Conservation (phyloP, 1,140 invertebrate genomes). For the Aphelinus certus region DNA sequence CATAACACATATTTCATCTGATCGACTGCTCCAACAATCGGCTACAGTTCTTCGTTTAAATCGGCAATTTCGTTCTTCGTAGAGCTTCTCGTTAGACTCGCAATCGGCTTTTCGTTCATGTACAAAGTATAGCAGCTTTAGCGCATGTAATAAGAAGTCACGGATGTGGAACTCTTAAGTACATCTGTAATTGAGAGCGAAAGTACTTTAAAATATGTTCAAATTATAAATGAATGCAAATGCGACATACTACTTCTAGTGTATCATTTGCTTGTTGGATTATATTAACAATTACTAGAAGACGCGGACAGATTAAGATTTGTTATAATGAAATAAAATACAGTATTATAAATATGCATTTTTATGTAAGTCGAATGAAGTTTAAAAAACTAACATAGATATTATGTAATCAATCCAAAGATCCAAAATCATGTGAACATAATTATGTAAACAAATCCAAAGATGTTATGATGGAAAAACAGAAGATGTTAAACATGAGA, state of each 20-base stretch:
- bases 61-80: constrained; percentile 11
- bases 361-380: neutral
- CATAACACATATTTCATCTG: neutral
- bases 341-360: constrained; percentile 10
- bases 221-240: neutral
- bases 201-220: constrained; percentile 33
- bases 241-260: no score
- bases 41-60: neutral
- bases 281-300: neutral
- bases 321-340: constrained; percentile 13
- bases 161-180: constrained; percentile 47
- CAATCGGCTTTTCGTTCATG: constrained; percentile 21
- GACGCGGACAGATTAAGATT: constrained; percentile 2
- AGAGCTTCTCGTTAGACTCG: constrained; percentile 20
- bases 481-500: no score
- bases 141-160: constrained; percentile 28
- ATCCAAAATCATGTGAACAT: no score
- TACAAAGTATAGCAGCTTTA: constrained; percentile 17
- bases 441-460: no score
- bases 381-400: no score
- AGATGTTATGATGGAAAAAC: no score
- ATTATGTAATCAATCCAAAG: no score
- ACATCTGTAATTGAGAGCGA: constrained; percentile 54
- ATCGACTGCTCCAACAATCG: neutral
- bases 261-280: no score